Conservation (phyloP, 1,140 invertebrate species). For the Bombus cullumanus region DNA sequence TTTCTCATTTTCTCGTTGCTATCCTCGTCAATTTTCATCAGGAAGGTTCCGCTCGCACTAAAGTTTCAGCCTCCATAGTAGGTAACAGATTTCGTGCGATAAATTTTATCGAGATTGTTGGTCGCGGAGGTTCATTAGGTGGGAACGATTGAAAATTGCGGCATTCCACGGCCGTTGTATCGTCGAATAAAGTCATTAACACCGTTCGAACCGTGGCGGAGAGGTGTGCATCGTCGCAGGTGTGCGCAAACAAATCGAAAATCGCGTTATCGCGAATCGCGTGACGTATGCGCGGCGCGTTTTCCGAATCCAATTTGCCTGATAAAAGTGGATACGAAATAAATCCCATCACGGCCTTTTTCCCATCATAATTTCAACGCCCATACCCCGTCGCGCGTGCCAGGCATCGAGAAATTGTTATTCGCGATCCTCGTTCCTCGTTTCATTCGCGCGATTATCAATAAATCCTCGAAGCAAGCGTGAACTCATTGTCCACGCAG, state of each 20-base stretch:
- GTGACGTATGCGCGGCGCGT: slow-evolving; percentile 14
- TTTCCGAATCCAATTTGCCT: slow-evolving; percentile 16
- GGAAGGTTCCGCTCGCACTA: background rate
- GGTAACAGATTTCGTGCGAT: background rate
- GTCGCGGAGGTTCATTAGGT: background rate
- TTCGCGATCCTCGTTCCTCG: background rate
- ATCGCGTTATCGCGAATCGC: slow-evolving; percentile 15
- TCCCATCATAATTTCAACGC: slow-evolving; percentile 9
- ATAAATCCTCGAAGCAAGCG: background rate
- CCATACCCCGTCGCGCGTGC: background rate
- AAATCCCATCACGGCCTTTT: slow-evolving; percentile 1
- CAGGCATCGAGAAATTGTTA: background rate
- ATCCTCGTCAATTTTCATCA: background rate
- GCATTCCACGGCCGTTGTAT: background rate
- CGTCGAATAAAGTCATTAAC: slow-evolving; percentile 26
- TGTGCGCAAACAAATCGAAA: slow-evolving; percentile 33
- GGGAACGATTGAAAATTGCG: slow-evolving; percentile 4
- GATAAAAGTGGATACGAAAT: slow-evolving; percentile 26
- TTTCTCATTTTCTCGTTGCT: background rate
- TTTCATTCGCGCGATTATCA: background rate
- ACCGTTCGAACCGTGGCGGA: background rate
- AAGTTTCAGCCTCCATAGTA: background rate
- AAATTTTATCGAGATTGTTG: slow-evolving; percentile 1
- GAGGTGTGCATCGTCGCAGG: background rate
- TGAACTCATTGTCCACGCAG: too few relatives aligned